A percentile compares a stretch with the other conserved stretches of the same genome.
phyloP scores from a whole-genome alignment of 2,113 vertebrate species.

The Centrocercus urophasianus region DNA sequence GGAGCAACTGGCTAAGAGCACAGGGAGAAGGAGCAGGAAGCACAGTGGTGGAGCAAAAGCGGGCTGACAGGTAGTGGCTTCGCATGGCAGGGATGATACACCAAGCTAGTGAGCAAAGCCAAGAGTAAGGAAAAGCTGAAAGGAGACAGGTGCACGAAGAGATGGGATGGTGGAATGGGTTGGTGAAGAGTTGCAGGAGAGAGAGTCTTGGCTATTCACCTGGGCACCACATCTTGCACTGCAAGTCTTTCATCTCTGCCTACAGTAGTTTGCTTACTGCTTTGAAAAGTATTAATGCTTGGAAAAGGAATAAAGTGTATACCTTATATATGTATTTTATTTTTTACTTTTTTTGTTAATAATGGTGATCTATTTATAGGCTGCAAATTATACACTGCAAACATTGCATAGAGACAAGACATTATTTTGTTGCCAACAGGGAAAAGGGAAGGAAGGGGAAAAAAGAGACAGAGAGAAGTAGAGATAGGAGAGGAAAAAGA shows the following conservation, averaged over 20 bases:
- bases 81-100: background rate
- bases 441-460: slow-evolving; percentile 26
- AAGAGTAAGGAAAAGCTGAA: background rate
- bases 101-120: background rate
- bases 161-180: background rate
- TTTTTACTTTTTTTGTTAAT: slow-evolving; percentile 46
- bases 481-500: background rate
- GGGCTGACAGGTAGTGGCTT: slow-evolving; percentile 31
- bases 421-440: slow-evolving; percentile 79
- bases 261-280: slow-evolving; percentile 66
- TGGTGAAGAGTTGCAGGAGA: background rate
- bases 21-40: background rate
- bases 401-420: slow-evolving; percentile 77
- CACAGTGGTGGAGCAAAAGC: background rate
- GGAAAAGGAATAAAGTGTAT: slow-evolving; percentile 61
- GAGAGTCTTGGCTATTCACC: background rate
- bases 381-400: slow-evolving; percentile 79
- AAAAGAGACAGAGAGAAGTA: background rate
- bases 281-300: slow-evolving; percentile 59
- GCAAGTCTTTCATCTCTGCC: background rate
- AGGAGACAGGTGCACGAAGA: background rate
- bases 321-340: background rate
- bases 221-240: background rate
- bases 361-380: slow-evolving; percentile 82
- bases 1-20: background rate